Base-by-base conservation (phyloP, 2,888 invertebrate species). In the Dromius quadrimaculatus region DNA sequence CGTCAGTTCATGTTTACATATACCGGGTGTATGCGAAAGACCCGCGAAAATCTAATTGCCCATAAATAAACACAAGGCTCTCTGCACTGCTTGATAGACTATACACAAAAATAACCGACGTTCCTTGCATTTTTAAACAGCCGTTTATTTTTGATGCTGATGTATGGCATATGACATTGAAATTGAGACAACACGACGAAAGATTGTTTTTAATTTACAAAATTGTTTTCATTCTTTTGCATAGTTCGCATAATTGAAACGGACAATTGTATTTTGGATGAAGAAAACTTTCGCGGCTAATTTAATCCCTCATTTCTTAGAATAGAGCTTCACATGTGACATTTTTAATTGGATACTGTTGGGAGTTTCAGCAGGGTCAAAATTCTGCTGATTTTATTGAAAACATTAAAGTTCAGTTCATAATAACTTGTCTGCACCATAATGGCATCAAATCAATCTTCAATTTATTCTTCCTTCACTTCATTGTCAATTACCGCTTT, bases 11-110 rank as follows among this genome's bases (percentile, higher is more conserved):
- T 61, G 61, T 57, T 20, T 61, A 61, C 41, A 61, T 23, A 54
- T 61, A 61, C 61, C 61, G 61, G 61, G 38, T 13, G 50, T 19
- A 23, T 50, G 50, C 15, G 50, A 50, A 50, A 50, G 22, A 50
- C 23, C 38, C 61, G 61, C 61, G 61, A 61, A 61, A 61, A 61
- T 61, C 61, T 61, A 41, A 61, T 61, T 61, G 61, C 61, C 50
- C 50, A 50, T 50, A 50, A 50, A 50, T 50, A 15, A 50, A 19
- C 28, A 6, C n/a, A n/a, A 13, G 20, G 23, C 23, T 22, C 50
- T 50, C 50, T 50, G 50, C 15, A 41, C 41, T 28, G 36, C 15
- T 41, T 41, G 41, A 41, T 41, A 41, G 41, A 41, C 41, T 41
- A 6, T 15, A 41, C 41, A 41, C 41, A 15, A 41, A 41, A 41